Conservation (phyloP, 2,113 vertebrate species). For the Cyanoramphus novaezelandiae region DNA sequence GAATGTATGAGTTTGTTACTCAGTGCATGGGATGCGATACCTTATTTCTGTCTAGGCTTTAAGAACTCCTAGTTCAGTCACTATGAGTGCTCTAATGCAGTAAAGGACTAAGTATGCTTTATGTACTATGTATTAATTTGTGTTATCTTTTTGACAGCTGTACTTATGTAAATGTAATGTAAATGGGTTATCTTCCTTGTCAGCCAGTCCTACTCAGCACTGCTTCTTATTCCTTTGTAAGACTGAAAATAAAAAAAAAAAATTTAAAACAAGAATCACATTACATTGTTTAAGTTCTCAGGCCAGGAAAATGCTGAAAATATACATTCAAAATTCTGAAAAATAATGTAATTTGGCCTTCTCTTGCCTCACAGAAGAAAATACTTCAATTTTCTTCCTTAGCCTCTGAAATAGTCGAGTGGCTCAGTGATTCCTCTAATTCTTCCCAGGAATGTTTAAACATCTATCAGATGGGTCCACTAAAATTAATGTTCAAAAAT, state of each 20-base stretch:
- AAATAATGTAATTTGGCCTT: neutral
- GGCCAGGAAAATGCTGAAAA: neutral
- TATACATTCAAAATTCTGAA: neutral
- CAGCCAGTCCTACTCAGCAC: neutral
- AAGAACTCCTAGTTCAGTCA: fast-evolving
- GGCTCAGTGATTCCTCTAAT: neutral
- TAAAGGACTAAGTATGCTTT: neutral
- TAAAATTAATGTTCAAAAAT: neutral
- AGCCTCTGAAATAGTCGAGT: neutral
- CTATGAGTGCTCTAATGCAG: neutral
- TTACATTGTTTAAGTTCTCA: neutral
- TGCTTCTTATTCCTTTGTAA: neutral
- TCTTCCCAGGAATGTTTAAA: neutral
- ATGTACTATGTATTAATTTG: neutral
- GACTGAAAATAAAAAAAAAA: neutral
- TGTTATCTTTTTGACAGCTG: neutral
- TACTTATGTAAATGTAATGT: neutral
- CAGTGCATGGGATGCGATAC: neutral
- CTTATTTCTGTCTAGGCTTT: neutral
- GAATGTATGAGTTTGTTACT: neutral
- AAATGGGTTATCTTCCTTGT: neutral
- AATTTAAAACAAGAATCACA: neutral
- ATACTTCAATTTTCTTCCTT: neutral
- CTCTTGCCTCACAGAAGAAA: neutral
- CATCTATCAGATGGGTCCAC: neutral